Base-by-base conservation (phyloP, 2,797 vertebrate species). In the Helarctos malayanus region DNA sequence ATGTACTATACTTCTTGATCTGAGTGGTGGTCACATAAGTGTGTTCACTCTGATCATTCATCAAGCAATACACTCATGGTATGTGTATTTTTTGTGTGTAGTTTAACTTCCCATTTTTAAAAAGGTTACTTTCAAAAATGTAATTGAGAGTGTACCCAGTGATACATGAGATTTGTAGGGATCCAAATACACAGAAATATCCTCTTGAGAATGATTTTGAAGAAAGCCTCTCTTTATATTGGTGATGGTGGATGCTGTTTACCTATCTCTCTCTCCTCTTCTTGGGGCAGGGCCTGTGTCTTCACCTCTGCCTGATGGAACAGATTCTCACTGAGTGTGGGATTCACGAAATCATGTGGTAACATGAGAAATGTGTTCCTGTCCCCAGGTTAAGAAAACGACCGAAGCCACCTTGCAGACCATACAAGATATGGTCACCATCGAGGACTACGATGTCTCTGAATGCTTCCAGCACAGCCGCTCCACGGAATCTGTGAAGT, bases 391-490 rank as follows among this genome's bases (percentile, higher is more conserved):
- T 83, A 99, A 99, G 98, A 99, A 99, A 98, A 99, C 99, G 0
- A 99, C 99, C 0, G 99, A 99, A 98, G 99, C 99, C 94, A 99
- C 99, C 56, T 98, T 99, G 93, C 99, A 99, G 98, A 99, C 99
- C 6, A 99, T 99, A 98, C 99, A 99, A 98, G 99, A 99, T 95
- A 99, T 99, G 99, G 99, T 99, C 96, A 99, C 99, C 91, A 99
- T 99, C 2, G 99, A 99, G 98, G 99, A 99, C 98, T 99, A 99
- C 0, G 99, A 99, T 38, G 99, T 99, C 90, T 99, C 99, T 0
- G 99, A 99, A 98, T 99, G 99, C 97, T 99, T 99, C 99, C 99
- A 99, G 98, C 99, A 99, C 97, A 99, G 99, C 97, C 99, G 99
- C 19, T 99, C 99, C 83, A 99, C 99, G 0, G 99, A 99, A 98